Evolutionary conservation across 2,113 vertebrate species (phyloP).

Genomic region (Ranitomeya variabilis): DNA sequence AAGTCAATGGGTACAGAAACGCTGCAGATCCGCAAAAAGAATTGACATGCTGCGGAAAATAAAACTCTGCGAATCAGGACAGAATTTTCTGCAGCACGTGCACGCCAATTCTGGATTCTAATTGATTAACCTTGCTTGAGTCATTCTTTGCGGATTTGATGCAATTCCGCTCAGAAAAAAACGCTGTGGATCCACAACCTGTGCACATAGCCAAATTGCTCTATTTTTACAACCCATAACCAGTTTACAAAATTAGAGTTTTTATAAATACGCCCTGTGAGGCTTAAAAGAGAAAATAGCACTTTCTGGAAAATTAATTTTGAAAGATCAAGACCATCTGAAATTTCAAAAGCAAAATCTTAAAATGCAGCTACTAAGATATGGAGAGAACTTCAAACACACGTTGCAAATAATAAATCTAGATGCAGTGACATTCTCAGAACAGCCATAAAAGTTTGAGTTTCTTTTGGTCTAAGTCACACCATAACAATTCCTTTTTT

Average conservation of each 20-base stretch:
- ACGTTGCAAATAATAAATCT: slow-evolving; percentile 2
- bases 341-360: slow-evolving; percentile 14
- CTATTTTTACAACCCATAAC: neutral
- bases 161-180: too few relatives aligned
- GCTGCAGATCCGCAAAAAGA: too few relatives aligned
- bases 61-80: too few relatives aligned
- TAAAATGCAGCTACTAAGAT: slow-evolving; percentile 1
- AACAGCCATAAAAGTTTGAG: slow-evolving; percentile 22
- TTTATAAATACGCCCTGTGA: neutral
- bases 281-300: neutral
- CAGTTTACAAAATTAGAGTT: neutral
- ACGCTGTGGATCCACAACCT: too few relatives aligned
- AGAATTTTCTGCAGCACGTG: too few relatives aligned
- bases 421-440: neutral
- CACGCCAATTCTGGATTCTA: too few relatives aligned
- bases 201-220: neutral
- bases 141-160: too few relatives aligned
- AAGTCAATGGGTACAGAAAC: too few relatives aligned
- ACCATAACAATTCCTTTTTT: neutral
- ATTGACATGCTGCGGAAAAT: too few relatives aligned
- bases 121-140: too few relatives aligned
- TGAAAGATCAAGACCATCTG: slow-evolving; percentile 6
- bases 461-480: slow-evolving; percentile 9
- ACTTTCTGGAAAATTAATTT: slow-evolving; percentile 12
- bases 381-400: slow-evolving; percentile 19